Percentiles rank a stretch among this genome's conserved stretches.
phyloP scores from a whole-genome alignment of 2,113 vertebrate genomes.

The Trinectes maculatus region DNA sequence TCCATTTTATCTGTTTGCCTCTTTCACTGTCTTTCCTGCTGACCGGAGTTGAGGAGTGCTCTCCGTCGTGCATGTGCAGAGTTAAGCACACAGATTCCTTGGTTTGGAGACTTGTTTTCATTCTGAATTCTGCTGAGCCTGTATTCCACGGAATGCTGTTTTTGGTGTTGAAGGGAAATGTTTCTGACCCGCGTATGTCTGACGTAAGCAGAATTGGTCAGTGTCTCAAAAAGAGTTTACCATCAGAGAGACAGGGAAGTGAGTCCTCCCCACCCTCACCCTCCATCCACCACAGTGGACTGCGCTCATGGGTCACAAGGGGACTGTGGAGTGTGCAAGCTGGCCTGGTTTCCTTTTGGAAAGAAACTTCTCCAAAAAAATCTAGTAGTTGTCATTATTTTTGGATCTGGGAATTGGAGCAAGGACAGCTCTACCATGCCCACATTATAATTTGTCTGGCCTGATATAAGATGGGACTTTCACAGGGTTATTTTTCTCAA shows the following conservation, averaged over 20 bases:
- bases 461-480: conserved; percentile 21
- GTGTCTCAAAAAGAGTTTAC: conserved; percentile 57
- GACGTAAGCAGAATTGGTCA: conserved; percentile 57
- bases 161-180: conserved; percentile 44
- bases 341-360: conserved; percentile 59
- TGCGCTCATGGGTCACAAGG: conserved; percentile 47
- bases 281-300: conserved; percentile 45
- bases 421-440: conserved; percentile 32
- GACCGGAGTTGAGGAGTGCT: conserved; percentile 11
- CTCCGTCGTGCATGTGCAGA: conserved; percentile 14
- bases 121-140: conserved; percentile 51
- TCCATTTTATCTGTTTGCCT: conserved; percentile 26
- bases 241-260: conserved; percentile 10
- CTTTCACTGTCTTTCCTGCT: conserved; percentile 33
- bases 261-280: not conserved
- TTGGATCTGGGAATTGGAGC: conserved; percentile 46
- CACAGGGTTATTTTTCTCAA: conserved; percentile 14
- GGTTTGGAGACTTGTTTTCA: conserved; percentile 39
- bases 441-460: conserved; percentile 52
- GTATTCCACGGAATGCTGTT: conserved; percentile 14
- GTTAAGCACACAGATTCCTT: conserved; percentile 15
- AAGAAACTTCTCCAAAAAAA: conserved; percentile 46
- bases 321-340: conserved; percentile 56
- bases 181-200: conserved; percentile 36
- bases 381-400: conserved; percentile 60